phyloP scores from a whole-genome alignment of 2,113 vertebrate genomes.

The Kryptolebias marmoratus region DNA sequence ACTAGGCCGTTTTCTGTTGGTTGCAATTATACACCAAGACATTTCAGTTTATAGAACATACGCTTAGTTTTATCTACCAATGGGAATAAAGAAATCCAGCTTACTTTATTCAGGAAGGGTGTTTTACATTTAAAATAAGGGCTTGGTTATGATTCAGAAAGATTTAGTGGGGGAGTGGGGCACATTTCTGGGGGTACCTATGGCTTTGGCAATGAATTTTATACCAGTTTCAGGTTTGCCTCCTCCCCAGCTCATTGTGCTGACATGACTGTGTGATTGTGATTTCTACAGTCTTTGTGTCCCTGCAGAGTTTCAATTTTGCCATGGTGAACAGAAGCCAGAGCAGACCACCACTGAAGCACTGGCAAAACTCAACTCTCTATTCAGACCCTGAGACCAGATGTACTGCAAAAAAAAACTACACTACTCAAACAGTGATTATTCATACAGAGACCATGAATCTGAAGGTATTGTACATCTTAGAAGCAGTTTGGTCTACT shows the following conservation, averaged over 20 bases:
- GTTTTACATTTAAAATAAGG: constrained; percentile 24
- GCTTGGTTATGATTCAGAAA: background rate
- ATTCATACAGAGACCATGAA: background rate
- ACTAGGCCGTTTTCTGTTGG: constrained; percentile 28
- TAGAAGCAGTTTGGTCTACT: too few relatives aligned
- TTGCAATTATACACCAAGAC: constrained; percentile 4
- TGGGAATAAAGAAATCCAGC: background rate
- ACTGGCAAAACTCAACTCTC: background rate
- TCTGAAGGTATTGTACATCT: too few relatives aligned
- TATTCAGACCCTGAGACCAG: background rate
- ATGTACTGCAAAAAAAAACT: background rate
- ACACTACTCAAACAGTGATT: background rate
- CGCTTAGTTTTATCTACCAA: constrained; percentile 4
- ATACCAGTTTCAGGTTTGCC: constrained; percentile 16
- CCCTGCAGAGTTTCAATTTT: constrained; percentile 27
- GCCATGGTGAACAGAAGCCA: constrained; percentile 3
- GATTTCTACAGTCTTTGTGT: constrained; percentile 30
- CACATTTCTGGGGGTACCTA: constrained; percentile 29
- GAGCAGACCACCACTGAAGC: background rate
- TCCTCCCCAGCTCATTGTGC: background rate
- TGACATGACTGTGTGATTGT: constrained; percentile 33
- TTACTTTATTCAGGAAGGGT: constrained; percentile 9
- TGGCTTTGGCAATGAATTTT: constrained; percentile 32
- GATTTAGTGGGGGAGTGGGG: constrained; percentile 6
- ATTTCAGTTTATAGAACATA: constrained; percentile 11